phyloP scores from a whole-genome alignment of 2,888 invertebrate species.

The Fragum sueziense region DNA sequence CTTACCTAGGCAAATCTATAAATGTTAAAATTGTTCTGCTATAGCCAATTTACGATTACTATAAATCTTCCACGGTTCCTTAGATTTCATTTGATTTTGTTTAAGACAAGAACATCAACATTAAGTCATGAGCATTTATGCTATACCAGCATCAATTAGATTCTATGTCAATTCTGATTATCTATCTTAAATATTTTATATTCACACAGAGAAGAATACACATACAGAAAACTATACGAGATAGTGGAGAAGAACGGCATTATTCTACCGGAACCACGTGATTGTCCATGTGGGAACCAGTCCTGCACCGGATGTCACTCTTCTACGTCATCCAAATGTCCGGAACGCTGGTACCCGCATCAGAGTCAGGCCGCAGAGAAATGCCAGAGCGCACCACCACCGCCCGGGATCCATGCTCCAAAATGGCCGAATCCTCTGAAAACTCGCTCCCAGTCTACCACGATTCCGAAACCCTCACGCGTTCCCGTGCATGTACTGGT shows the following conservation, averaged over 20 bases:
- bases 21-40: no score
- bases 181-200: no score
- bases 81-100: no score
- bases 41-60: no score
- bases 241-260: neutral
- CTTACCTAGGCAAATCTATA: no score
- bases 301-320: slow-evolving; percentile 17
- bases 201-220: slow-evolving; percentile 64
- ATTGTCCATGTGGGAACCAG: slow-evolving; percentile 37
- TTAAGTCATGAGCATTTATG: no score
- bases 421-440: slow-evolving; percentile 37
- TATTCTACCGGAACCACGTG: neutral
- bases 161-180: neutral
- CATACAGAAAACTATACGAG: slow-evolving; percentile 49
- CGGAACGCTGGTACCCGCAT: slow-evolving; percentile 37
- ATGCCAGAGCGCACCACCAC: slow-evolving; percentile 2
- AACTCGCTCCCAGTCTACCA: slow-evolving; percentile 16
- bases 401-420: slow-evolving; percentile 19
- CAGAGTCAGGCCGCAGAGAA: slow-evolving; percentile 38
- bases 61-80: no score
- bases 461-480: neutral
- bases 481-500: slow-evolving; percentile 19
- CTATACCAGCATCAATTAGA: neutral
- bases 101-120: no score
- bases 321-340: slow-evolving; percentile 17